Evolutionary conservation across 2,888 invertebrate species (phyloP), one percentile per base, ranked within the genome.

Genomic region (Aporophyla lueneburgensis): DNA sequence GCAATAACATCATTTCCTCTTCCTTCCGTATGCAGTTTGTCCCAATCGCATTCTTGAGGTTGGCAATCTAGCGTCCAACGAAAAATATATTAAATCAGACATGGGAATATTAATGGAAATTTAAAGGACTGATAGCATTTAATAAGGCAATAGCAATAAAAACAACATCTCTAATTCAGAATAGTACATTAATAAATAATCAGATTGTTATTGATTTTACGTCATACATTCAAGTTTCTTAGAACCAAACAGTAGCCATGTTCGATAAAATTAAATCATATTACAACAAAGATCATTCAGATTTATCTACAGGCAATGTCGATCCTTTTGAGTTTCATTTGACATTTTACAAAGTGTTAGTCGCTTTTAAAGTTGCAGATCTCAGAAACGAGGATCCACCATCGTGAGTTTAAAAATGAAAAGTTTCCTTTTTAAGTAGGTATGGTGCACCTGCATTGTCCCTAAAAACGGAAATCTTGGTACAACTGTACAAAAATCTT

Each of bases 301-400:
- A 94, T 79, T 93, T 85, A 76, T 88, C 90, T 3, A 73, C 78
- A 14, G 93, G 91, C 61, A 74, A 90, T 68, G 82, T 95, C 3
- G 89, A 94, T 81, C 93, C 95, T 12, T 91, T 89, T 78, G 86
- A 92, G 74, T 95, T 92, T 89, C 92, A 95, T 84, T 80, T 80
- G 58, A 90, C 86, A 10, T 93, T 94, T 70, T 93, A 91, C 83
- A 84, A 85, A 53, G 10, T 92, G 1, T 79, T 91, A n/a, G 92
- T 90, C 72, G 74, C 80, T 9, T 95, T 92, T 85, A 90, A 92
- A 83, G 90, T 95, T 4, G 81, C 90, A 7, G 92, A 94, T 77
- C 71, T 90, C 56, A 90, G 89, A 16, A 74, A 71, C 27, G n/a
- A 69, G 27, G 43, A 71, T 81, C 89, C 76, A 33, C 62, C 76